A percentile compares a stretch with the other conserved stretches of the same genome.
phyloP scores from a whole-genome alignment of 2,797 vertebrate species.

The Antennarius maculatus region DNA sequence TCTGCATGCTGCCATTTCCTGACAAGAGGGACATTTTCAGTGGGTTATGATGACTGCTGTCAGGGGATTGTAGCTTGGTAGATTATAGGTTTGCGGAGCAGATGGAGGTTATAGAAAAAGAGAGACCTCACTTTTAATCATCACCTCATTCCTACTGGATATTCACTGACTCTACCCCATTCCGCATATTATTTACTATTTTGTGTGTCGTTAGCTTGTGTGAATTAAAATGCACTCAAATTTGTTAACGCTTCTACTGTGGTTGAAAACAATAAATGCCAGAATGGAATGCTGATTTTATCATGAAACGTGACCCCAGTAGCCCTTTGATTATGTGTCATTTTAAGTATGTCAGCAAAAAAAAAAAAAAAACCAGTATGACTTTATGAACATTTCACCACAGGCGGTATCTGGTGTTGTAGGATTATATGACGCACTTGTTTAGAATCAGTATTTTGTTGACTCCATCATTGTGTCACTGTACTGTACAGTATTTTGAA shows the following conservation, averaged over 20 bases:
- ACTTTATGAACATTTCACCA: no score
- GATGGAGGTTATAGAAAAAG: constrained; percentile 27
- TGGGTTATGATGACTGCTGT: constrained; percentile 74
- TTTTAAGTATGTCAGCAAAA: no score
- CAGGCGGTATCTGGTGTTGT: no score
- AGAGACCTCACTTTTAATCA: constrained; percentile 38
- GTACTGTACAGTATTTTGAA: no score
- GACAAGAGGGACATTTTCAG: constrained; percentile 72
- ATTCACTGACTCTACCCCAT: constrained; percentile 38
- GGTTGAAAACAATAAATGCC: constrained; percentile 25
- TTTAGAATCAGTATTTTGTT: no score
- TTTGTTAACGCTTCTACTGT: constrained; percentile 31
- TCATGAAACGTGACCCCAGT: background rate
- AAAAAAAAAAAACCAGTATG: no score
- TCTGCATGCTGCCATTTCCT: constrained; percentile 71
- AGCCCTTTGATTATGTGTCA: no score
- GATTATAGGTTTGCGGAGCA: constrained; percentile 33
- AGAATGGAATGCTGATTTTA: no score
- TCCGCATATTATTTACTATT: background rate
- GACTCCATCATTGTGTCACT: no score
- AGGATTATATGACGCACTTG: no score
- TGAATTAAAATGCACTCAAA: constrained; percentile 5
- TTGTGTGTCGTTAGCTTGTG: constrained; percentile 13
- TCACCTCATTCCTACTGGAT: constrained; percentile 41
- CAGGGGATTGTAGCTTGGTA: constrained; percentile 50